phyloP scores from a whole-genome alignment of 2,113 vertebrate species.

The Vulpes vulpes region DNA sequence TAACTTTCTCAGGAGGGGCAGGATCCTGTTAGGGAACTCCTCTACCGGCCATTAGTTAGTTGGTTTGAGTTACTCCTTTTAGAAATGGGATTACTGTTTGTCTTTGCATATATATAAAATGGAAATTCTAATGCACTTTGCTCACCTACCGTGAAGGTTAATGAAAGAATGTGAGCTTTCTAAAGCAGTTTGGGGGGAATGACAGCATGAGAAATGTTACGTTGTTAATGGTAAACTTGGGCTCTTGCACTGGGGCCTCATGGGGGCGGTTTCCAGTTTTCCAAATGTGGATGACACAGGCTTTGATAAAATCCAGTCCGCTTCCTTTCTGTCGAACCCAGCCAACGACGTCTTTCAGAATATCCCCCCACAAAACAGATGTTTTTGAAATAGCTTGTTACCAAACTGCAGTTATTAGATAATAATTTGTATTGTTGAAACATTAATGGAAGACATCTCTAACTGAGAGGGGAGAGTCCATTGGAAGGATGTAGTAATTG shows the following conservation, averaged over 20 bases:
- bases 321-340: background rate
- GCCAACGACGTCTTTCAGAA: conserved; percentile 5
- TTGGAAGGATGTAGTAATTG: background rate
- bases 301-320: background rate
- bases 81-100: conserved; percentile 23
- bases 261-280: background rate
- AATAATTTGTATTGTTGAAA: conserved; percentile 62
- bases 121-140: conserved; percentile 31
- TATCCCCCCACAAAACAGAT: background rate
- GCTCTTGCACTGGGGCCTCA: background rate
- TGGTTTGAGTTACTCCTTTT: conserved; percentile 26
- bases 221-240: conserved; percentile 68
- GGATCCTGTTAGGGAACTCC: background rate
- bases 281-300: background rate
- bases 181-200: conserved; percentile 35
- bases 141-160: conserved; percentile 67
- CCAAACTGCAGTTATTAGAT: conserved; percentile 59
- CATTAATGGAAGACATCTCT: conserved; percentile 55
- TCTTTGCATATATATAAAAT: background rate
- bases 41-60: background rate
- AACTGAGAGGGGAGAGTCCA: background rate
- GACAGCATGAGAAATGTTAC: conserved; percentile 32
- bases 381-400: conserved; percentile 70
- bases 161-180: conserved; percentile 69
- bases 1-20: background rate